phyloP scores from a whole-genome alignment of 2,113 vertebrate genomes.

The Protobothrops mucrosquamatus region DNA sequence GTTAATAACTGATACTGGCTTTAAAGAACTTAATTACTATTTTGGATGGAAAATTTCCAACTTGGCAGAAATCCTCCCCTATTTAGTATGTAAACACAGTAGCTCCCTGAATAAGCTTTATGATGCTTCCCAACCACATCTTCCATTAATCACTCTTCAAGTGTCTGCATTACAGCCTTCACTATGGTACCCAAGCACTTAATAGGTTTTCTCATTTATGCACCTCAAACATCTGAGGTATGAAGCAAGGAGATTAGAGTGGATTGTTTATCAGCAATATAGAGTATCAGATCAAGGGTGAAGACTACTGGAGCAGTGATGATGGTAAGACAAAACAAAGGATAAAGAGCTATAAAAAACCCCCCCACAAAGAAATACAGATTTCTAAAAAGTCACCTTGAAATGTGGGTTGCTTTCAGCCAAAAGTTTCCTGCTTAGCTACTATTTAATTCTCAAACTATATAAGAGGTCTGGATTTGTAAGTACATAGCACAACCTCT shows the following conservation, averaged over 20 bases:
- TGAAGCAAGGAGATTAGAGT: constrained; percentile 8
- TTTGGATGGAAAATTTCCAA: constrained; percentile 11
- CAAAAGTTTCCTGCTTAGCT: neutral
- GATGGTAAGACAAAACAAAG: neutral
- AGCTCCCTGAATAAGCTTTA: constrained; percentile 8
- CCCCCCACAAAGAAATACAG: neutral
- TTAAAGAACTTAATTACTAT: constrained; percentile 29
- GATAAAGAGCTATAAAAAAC: neutral
- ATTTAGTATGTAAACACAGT: constrained; percentile 21
- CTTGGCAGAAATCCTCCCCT: constrained; percentile 6
- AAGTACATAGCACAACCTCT: neutral
- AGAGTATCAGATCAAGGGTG: neutral
- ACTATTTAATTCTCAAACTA: neutral
- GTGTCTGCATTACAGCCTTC: neutral
- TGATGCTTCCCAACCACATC: constrained; percentile 11
- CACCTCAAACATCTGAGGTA: constrained; percentile 1
- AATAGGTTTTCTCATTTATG: constrained; percentile 28
- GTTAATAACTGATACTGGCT: constrained; percentile 16
- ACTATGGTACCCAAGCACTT: constrained; percentile 9
- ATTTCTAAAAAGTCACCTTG: neutral
- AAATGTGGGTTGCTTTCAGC: neutral
- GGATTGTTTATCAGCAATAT: constrained; percentile 12
- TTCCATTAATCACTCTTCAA: constrained; percentile 30
- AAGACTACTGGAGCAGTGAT: neutral
- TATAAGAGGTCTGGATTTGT: neutral